A percentile compares a stretch with the other conserved stretches of the same genome.
Evolutionary conservation across 2,888 invertebrate species (phyloP).

Genomic region (Chrysolina haemoptera): DNA sequence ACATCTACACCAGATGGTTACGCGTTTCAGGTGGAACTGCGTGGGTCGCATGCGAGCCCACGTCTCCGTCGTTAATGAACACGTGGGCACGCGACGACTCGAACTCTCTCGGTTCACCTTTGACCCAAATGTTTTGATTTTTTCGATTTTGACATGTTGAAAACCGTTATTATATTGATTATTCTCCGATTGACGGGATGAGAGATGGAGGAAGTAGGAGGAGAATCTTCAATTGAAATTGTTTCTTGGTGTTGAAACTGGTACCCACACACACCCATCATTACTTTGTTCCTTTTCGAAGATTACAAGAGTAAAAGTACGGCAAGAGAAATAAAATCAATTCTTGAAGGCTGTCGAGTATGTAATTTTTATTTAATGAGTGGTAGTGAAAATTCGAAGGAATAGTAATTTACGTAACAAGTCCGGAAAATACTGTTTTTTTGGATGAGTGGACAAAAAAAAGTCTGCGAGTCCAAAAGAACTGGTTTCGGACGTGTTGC

Average conservation of each 20-base stretch:
- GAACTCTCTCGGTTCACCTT: constrained; percentile 15
- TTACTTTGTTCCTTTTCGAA: background rate
- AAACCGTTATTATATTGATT: constrained; percentile 20
- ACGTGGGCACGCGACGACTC: constrained; percentile 40
- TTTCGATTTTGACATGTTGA: background rate
- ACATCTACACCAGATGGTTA: constrained; percentile 34
- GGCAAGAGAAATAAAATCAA: too few species aligned
- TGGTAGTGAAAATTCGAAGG: too few species aligned
- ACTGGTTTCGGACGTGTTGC: too few species aligned
- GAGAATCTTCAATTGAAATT: background rate
- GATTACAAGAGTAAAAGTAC: too few species aligned
- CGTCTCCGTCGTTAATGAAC: constrained; percentile 33
- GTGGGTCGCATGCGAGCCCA: constrained; percentile 33
- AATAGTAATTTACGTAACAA: too few species aligned
- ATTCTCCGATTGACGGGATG: constrained; percentile 13
- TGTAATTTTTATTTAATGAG: too few species aligned
- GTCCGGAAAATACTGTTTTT: too few species aligned
- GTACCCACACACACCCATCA: background rate
- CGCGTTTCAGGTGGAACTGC: constrained; percentile 37
- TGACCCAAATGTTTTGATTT: constrained; percentile 5
- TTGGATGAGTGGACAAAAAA: too few species aligned
- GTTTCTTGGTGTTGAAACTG: background rate
- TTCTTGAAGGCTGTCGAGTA: too few species aligned
- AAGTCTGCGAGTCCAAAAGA: too few species aligned
- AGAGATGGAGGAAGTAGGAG: constrained; percentile 6